Base-by-base conservation (phyloP, 2,797 vertebrate species). In the Gouania willdenowi region DNA sequence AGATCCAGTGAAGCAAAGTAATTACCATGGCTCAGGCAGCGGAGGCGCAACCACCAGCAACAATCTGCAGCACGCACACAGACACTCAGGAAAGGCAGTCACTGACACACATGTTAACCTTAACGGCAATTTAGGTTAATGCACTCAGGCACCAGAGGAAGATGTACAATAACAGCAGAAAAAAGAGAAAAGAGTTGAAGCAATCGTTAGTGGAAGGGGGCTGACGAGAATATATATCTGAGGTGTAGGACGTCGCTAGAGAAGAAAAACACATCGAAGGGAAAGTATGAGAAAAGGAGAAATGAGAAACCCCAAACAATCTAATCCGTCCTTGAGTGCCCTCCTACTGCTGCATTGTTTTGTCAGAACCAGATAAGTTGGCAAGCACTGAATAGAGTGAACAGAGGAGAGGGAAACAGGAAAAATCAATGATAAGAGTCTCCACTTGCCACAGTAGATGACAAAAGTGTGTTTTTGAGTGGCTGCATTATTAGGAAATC, bases 291-390 rank as follows among this genome's bases (percentile, higher is more conserved):
- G 37, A 54, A 29, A 51, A 35, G 55, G 46, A 59, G 66, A 71
- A 54, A 62, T 37, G 53, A 76, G 70, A 64, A 59, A 68, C 76
- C 59, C 60, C 54, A 66, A 81, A 83, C 65, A 76, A 80, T 80
- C 68, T 67, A 80, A 81, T 84, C 79, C 82, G 76, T 84, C 81
- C 76, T 81, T 81, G 66, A 81, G 55, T 81, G 83, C 68, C 68
- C 81, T 82, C 59, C 69, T 66, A 51, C 61, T 71, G 79, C 75
- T 69, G 70, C 70, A 79, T 78, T 77, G 75, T 76, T 77, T 73
- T 73, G 75, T 62, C 63, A 55, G 66, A 71, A 72, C 42, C 57
- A 69, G 71, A 80, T 80, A 78, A 75, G 73, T 82, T 79, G 63
- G 74, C 71, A 70, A 62, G 63, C 31, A 55, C 66, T 63, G 74